Percentiles rank a stretch among this genome's conserved stretches.
phyloP scores from a whole-genome alignment of 2,113 vertebrate genomes.

The Hypomesus transpacificus region DNA sequence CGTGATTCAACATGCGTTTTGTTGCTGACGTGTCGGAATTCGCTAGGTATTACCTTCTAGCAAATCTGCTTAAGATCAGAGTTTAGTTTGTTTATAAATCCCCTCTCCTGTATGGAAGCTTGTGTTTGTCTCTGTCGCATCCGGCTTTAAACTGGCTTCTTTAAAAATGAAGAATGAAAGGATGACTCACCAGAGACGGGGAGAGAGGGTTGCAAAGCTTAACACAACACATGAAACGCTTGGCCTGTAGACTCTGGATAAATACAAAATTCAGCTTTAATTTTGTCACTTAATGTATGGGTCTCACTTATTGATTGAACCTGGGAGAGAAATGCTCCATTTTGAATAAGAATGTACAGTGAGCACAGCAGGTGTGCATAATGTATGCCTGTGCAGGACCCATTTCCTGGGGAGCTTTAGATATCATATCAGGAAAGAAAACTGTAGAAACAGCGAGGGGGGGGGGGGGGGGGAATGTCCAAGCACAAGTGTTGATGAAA shows the following conservation, averaged over 20 bases:
- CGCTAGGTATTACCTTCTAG: constrained; percentile 39
- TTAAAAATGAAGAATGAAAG: constrained; percentile 62
- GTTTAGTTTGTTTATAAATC: constrained; percentile 61
- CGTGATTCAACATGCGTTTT: constrained; percentile 42
- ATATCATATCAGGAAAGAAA: too few relatives aligned
- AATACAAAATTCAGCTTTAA: constrained; percentile 42
- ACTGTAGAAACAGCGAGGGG: too few relatives aligned
- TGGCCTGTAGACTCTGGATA: constrained; percentile 44
- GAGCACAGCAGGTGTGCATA: too few relatives aligned
- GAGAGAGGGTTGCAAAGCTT: constrained; percentile 51
- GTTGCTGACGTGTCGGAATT: constrained; percentile 47
- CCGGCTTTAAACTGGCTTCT: constrained; percentile 49
- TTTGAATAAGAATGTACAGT: constrained; percentile 17
- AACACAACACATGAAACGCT: constrained; percentile 41
- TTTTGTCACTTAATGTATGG: constrained; percentile 38
- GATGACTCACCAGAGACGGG: constrained; percentile 48
- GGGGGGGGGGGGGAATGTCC: too few relatives aligned
- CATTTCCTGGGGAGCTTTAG: neutral
- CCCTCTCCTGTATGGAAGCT: constrained; percentile 24
- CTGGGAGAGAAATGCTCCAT: constrained; percentile 18
- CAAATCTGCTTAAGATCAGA: constrained; percentile 61
- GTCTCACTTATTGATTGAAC: constrained; percentile 38
- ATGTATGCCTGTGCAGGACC: neutral
- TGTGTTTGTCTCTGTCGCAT: constrained; percentile 51
- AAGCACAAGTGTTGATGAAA: too few relatives aligned